Evolutionary conservation across 2,797 vertebrate genomes (phyloP).

Genomic region (Xerus rutilus): DNA sequence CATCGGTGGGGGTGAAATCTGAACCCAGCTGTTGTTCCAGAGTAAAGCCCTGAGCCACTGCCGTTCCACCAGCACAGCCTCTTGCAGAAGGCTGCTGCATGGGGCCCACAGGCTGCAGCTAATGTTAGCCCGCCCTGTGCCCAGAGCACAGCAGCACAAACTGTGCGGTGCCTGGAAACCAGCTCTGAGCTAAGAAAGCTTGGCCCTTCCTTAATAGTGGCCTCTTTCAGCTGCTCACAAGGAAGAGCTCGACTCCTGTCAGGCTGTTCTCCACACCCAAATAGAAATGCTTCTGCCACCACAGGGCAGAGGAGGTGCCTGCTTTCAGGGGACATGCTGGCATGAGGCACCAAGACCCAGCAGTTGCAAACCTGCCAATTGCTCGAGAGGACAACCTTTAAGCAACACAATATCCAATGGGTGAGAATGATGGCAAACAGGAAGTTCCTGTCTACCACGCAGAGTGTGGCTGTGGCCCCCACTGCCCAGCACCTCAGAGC

Average conservation of each 20-base stretch:
- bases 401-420: neutral
- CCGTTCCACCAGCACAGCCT: neutral
- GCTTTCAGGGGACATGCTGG: neutral
- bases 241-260: neutral
- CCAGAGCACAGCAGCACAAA: neutral
- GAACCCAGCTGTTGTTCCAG: neutral
- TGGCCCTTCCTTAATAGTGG: neutral
- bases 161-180: neutral
- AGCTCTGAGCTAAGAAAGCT: neutral
- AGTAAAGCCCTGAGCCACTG: neutral
- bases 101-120: neutral
- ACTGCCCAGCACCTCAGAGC: neutral
- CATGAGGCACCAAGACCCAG: neutral
- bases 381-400: neutral
- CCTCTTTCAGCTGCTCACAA: neutral
- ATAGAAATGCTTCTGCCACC: neutral
- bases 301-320: neutral
- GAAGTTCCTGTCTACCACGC: neutral
- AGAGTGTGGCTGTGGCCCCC: neutral
- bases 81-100: neutral
- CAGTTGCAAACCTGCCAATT: neutral
- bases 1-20: neutral
- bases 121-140: neutral
- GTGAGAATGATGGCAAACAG: neutral
- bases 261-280: neutral